A percentile compares a stretch with the other conserved stretches of the same genome.
Evolutionary conservation across 2,888 invertebrate genomes (phyloP).

Genomic region (Ichneumoninae sp.): DNA sequence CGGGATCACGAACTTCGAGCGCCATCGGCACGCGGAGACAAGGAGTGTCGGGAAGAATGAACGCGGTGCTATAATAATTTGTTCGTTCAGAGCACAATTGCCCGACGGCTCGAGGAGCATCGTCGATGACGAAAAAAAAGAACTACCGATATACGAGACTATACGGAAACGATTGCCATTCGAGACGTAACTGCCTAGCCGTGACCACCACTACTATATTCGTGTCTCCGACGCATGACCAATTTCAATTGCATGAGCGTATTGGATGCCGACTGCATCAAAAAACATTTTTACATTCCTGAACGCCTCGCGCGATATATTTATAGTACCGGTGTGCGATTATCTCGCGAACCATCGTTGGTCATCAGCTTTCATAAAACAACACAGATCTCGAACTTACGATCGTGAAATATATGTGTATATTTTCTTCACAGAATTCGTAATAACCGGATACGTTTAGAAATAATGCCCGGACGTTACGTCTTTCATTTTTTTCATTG

Average conservation of each 20-base stretch:
- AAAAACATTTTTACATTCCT: conserved; percentile 60
- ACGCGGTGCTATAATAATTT: conserved; percentile 43
- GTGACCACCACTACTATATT: conserved; percentile 8
- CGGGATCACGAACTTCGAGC: conserved; percentile 63
- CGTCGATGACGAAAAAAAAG: conserved; percentile 1
- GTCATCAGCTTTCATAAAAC: conserved; percentile 16
- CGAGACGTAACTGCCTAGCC: conserved; percentile 43
- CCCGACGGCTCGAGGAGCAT: conserved; percentile 12
- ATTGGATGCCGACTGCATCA: conserved; percentile 55
- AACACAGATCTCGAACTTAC: not conserved
- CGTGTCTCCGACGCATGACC: conserved; percentile 40
- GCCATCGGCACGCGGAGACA: conserved; percentile 33
- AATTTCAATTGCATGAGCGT: conserved; percentile 61
- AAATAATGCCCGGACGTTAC: too few species aligned
- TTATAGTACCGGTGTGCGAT: conserved; percentile 37
- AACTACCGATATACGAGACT: conserved; percentile 33
- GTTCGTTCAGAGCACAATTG: conserved; percentile 37
- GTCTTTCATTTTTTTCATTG: too few species aligned
- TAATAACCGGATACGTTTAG: too few species aligned
- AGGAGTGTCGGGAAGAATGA: conserved; percentile 4
- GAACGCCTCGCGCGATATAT: conserved; percentile 25
- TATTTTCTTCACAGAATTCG: too few species aligned
- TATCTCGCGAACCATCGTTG: conserved; percentile 18
- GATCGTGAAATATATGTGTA: too few species aligned
- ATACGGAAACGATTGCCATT: conserved; percentile 55